Evolutionary conservation across 2,888 invertebrate genomes (phyloP).

Genomic region (Cantharis flavilabris): DNA sequence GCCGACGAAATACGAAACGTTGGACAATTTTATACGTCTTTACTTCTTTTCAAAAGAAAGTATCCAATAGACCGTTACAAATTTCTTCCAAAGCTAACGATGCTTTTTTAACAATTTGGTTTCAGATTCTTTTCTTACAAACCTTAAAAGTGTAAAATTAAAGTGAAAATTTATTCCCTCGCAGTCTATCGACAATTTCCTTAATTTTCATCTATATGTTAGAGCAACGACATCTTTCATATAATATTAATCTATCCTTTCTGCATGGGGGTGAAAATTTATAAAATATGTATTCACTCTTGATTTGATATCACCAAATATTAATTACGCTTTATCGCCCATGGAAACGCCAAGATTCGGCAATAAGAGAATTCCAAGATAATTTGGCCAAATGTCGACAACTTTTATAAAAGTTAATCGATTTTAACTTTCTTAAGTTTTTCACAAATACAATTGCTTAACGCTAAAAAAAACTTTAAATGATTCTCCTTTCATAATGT

Average conservation of each 20-base stretch:
- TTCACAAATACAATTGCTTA: background rate
- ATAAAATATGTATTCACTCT: too few species aligned
- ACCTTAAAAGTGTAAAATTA: background rate
- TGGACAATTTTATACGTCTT: background rate
- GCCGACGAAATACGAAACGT: background rate
- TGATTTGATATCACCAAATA: background rate
- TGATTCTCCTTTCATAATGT: background rate
- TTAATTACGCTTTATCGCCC: background rate
- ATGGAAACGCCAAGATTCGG: background rate
- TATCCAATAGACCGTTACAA: background rate
- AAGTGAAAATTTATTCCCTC: background rate
- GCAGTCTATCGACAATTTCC: background rate
- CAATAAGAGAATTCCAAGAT: background rate
- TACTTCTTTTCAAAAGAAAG: background rate
- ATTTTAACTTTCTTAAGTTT: background rate
- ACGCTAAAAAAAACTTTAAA: background rate
- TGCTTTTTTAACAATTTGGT: background rate
- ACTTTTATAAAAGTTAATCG: background rate
- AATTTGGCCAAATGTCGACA: background rate
- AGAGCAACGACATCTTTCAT: background rate
- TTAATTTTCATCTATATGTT: background rate
- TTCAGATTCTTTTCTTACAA: background rate
- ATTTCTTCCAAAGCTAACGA: background rate
- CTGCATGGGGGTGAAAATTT: background rate
- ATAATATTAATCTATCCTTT: background rate